phyloP scores from a whole-genome alignment of 1,140 invertebrate species.

The Medauroidea extradentata region DNA sequence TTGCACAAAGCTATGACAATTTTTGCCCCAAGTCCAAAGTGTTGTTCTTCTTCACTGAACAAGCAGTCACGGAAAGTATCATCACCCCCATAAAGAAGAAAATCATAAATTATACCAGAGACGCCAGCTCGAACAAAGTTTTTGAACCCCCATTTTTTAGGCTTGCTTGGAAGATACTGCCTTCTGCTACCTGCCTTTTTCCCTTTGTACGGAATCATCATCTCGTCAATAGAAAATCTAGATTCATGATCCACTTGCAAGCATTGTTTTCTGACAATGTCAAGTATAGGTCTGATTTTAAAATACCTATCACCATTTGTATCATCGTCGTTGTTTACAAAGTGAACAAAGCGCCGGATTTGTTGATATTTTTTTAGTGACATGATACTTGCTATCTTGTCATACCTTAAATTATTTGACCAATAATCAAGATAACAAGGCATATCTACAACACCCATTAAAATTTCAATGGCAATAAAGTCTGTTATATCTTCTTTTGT shows the following conservation, averaged over 20 bases:
- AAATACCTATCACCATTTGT: too few species aligned
- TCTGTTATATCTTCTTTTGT: too few species aligned
- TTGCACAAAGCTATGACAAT: slow-evolving; percentile 1
- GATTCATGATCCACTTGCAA: slow-evolving; percentile 31
- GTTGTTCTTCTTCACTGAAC: neutral
- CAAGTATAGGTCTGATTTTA: slow-evolving; percentile 13
- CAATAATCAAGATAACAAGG: too few species aligned
- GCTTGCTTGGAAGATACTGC: slow-evolving; percentile 32
- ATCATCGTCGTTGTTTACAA: too few species aligned
- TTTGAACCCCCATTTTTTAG: slow-evolving; percentile 33
- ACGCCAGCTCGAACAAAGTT: slow-evolving; percentile 19
- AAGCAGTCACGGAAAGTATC: slow-evolving; percentile 2
- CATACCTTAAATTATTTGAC: too few species aligned
- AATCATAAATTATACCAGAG: slow-evolving; percentile 23
- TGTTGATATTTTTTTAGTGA: too few species aligned
- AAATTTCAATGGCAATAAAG: too few species aligned
- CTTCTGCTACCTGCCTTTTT: slow-evolving; percentile 15
- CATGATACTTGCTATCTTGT: too few species aligned
- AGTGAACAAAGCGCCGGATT: too few species aligned
- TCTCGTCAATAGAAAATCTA: slow-evolving; percentile 34
- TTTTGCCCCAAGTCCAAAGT: neutral
- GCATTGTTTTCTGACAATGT: slow-evolving; percentile 23
- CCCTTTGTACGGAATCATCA: slow-evolving; percentile 34
- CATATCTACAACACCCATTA: too few species aligned
- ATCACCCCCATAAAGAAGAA: slow-evolving; percentile 22